Evolutionary conservation across 1,140 invertebrate genomes (phyloP), one percentile per base, ranked within the genome.

Genomic region (Caenorhabditis briggsae): DNA sequence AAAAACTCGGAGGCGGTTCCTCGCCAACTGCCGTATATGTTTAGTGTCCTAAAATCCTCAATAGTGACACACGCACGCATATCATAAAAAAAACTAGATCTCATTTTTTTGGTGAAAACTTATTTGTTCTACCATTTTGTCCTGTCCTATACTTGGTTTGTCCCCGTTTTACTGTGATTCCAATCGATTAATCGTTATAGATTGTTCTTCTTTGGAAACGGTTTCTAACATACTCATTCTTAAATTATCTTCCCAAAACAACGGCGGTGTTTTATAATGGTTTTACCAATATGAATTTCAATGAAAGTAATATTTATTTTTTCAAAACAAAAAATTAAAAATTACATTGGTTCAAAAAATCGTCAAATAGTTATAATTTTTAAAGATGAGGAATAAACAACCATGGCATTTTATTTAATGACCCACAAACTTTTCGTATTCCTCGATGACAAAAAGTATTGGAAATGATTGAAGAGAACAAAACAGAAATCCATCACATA

Each of bases 1-100:
- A 78, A n/a, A 48, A 23, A 11, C 2, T 78, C 0, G 33, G 33
- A 50, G 53, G 70, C 5, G 53, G 23, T 23, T 43, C 70, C 5
- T 14, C 70, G 5, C 5, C 70, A 78, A n/a, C 70, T 23, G 70
- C 70, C 70, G 70, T 78, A 12, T 78, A 78, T 50, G 70, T 78
- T 78, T 78, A 50, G 53, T 23, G 23, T 33, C 3, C n/a, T 53
- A 53, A 53, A 53, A 53, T 70, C 14, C 0, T n/a, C n/a, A 5
- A 0, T n/a, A 70, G 46, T 46, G 7, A 43, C 23, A 48, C 5
- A 46, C 46, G 43, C 5, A 6, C 23, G 3, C 70, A 53, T 23
- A n/a, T 78, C 70, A 78, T 6, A 20, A 16, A 53, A 50, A 50
- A 46, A 11, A 41, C 7, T 78, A 78, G 70, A 78, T 78, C 70